Evolutionary conservation across 2,797 vertebrate genomes (phyloP), one percentile per base, ranked within the genome.

Genomic region (Alectoris magna): DNA sequence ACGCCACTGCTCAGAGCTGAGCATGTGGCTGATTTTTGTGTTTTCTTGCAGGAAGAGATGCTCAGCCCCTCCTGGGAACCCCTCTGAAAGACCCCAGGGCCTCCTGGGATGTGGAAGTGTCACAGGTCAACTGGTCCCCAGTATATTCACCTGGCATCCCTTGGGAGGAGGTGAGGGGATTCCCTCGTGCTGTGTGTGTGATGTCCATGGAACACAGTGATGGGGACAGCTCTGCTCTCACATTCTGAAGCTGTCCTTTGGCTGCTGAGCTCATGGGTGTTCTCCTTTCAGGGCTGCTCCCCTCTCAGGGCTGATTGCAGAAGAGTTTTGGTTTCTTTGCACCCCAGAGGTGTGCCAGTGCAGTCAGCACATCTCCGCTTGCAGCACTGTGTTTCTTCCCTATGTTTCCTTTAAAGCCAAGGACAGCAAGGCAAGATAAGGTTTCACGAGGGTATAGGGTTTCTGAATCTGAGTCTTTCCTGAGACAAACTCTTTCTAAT

Each of bases 401-500:
- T 0, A 22, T 46, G 89, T 93, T 95, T 94, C 93, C 93, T 96
- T 96, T 96, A 95, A 95, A 96, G 79, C 93, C 89, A 84, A 93
- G 95, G 95, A n/a, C 94, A 69, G 90, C 64, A 3, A 89, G 89
- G 48, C 62, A 2, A 78, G 95, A 93, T 97, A 82, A 51, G 91
- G 93, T 97, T 97, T 96, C 97, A 90, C 1, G 0, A 43, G 77
- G 90, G 95, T 96, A 48, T 97, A 89, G 94, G 66, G 86, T 97
- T 96, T 96, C 97, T 7, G 91, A 97, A 97, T 96, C 97, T 95
- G 96, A 97, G 93, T 95, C 96, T 97, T 96, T 64, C 94, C 96
- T 95, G 95, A 93, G 60, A 71, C 82, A 90, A 96, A 96, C 84
- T 79, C 95, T 93, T 90, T 91, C 95, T 51, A 74, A 95, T 96